Evolutionary conservation across 2,888 invertebrate genomes (phyloP).

Genomic region (Hemicrepidius hirtus): DNA sequence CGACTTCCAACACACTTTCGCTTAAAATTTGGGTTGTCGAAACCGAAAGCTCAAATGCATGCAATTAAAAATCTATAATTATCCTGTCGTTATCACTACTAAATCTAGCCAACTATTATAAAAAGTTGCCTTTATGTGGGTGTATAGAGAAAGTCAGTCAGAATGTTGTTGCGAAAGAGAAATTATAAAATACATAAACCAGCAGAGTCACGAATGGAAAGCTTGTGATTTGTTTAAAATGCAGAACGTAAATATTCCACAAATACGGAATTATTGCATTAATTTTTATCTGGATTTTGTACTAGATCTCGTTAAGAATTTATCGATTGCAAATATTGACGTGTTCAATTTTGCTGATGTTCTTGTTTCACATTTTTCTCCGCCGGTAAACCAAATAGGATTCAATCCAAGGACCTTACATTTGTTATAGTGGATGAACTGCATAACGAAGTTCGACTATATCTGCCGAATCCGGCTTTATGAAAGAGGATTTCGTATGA

Average conservation of each 20-base stretch:
- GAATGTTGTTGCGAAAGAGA: conserved; percentile 52
- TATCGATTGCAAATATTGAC: conserved; percentile 13
- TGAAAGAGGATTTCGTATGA: conserved; percentile 51
- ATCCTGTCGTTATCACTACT: conserved; percentile 33
- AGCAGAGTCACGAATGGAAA: conserved; percentile 54
- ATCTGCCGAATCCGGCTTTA: conserved; percentile 47
- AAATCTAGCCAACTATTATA: conserved; percentile 28
- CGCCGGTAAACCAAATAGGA: conserved; percentile 30
- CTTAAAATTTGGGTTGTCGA: conserved; percentile 26
- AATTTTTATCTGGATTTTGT: conserved; percentile 23
- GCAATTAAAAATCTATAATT: conserved; percentile 39
- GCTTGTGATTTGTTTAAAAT: conserved; percentile 52
- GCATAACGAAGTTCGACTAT: conserved; percentile 48
- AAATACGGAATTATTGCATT: conserved; percentile 49
- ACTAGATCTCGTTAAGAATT: conserved; percentile 34
- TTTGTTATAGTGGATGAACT: conserved; percentile 47
- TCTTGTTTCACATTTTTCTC: conserved; percentile 17
- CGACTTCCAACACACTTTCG: conserved; percentile 29
- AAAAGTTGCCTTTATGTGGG: conserved; percentile 45
- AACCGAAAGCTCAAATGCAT: conserved; percentile 16
- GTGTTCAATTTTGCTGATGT: conserved; percentile 10
- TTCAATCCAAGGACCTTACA: conserved; percentile 33
- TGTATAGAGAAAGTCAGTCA: conserved; percentile 52
- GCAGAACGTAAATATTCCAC: conserved; percentile 39
- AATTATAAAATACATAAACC: conserved; percentile 51